Percentiles rank a stretch among this genome's conserved stretches.
Conservation (phyloP, 2,113 vertebrate species). For the Vicugna pacos region DNA sequence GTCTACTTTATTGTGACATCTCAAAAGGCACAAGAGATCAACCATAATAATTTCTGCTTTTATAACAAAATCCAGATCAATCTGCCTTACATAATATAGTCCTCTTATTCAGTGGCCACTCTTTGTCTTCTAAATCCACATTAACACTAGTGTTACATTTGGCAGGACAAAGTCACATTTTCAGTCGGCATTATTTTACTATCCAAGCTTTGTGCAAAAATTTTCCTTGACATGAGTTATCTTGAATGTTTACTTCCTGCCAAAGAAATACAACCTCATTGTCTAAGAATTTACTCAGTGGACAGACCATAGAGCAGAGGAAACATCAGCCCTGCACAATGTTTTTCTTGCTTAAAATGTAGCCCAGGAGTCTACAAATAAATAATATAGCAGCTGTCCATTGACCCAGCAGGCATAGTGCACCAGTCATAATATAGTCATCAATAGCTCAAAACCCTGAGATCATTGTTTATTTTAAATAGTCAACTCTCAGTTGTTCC, state of each 20-base stretch:
- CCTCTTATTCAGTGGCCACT: neutral
- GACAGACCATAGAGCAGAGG: neutral
- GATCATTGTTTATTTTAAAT: neutral
- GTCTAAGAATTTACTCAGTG: slow-evolving; percentile 22
- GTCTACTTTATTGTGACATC: neutral
- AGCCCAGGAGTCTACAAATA: slow-evolving; percentile 41
- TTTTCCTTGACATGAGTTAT: neutral
- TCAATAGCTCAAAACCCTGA: neutral
- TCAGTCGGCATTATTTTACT: neutral
- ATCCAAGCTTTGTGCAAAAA: neutral
- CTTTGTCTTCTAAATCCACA: neutral
- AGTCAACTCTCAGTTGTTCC: neutral
- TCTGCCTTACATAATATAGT: neutral
- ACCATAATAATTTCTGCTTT: neutral
- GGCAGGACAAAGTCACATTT: neutral
- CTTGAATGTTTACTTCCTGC: slow-evolving; percentile 12
- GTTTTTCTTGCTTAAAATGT: slow-evolving; percentile 32
- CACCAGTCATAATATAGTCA: neutral
- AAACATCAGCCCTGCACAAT: neutral
- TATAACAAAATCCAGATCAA: neutral
- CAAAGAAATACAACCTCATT: slow-evolving; percentile 44
- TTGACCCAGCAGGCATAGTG: neutral
- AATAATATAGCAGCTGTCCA: slow-evolving; percentile 27
- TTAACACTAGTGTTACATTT: neutral
- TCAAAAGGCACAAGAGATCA: neutral